Percentiles rank a stretch among this genome's conserved stretches.
These are phyloP conservation scores for Polymixis flavicincta DNA, from an alignment of 2,888 invertebrate genomes.

Conservation along the genomic window DNA sequence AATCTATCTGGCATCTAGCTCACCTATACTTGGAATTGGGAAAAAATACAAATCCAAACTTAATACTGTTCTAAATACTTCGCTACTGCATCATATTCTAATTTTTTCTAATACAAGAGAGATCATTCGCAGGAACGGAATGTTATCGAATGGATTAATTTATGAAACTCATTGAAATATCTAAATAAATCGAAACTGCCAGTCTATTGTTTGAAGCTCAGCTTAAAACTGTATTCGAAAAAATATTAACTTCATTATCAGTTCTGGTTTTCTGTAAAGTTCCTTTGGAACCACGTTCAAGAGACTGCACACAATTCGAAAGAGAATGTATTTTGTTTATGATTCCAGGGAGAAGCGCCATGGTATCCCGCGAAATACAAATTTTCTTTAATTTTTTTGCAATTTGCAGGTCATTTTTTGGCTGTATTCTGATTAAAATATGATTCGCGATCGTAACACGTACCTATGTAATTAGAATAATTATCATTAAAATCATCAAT, in stretches of 20 bases:
- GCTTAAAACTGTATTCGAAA: neutral
- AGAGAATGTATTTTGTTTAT: neutral
- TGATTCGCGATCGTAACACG: no score
- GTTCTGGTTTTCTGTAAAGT: neutral
- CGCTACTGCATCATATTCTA: neutral
- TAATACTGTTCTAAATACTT: neutral
- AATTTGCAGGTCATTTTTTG: no score
- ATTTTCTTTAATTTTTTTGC: no score
- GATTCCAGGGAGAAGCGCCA: no score
- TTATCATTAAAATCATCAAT: no score
- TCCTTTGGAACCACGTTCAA: neutral
- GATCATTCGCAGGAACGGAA: neutral
- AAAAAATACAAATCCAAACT: slow-evolving; percentile 1
- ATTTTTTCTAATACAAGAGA: neutral
- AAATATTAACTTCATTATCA: neutral
- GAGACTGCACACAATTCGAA: neutral
- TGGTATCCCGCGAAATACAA: no score
- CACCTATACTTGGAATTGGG: neutral
- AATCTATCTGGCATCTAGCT: no score
- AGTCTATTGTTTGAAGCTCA: neutral
- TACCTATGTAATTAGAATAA: no score
- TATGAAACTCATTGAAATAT: slow-evolving; percentile 6
- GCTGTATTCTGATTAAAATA: no score
- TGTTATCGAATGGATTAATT: neutral
- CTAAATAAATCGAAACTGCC: slow-evolving; percentile 3